These are phyloP conservation scores for Hapalemur alaotrensis DNA, from an alignment of 2,797 vertebrate species.

Conservation along the genomic window DNA sequence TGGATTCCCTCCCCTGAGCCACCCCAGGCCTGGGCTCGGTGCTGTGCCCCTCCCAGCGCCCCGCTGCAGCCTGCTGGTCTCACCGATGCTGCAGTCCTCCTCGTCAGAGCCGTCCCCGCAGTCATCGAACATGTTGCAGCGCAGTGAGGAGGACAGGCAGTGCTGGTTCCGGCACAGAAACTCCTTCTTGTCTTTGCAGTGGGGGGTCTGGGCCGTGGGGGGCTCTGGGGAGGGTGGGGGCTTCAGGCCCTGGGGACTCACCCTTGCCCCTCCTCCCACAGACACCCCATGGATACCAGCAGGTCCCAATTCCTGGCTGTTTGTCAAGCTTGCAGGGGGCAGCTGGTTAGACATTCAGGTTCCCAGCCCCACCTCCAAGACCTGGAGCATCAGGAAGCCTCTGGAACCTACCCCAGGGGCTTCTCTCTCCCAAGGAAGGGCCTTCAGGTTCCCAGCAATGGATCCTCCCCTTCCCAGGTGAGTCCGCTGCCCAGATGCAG, in stretches of 20 bases:
- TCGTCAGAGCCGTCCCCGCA: conserved; percentile 95
- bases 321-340: not conserved
- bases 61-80: not conserved
- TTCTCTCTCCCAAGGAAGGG: not conserved
- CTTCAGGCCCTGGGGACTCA: not conserved
- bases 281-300: not conserved
- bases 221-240: conserved; percentile 70
- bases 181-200: conserved; percentile 92
- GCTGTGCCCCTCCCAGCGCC: not conserved
- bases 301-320: not conserved
- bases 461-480: not conserved
- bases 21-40: accelerated
- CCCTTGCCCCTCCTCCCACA: not conserved
- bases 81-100: conserved; percentile 92
- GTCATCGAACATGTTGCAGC: conserved; percentile 97
- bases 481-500: not conserved
- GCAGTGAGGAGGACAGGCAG: conserved; percentile 90
- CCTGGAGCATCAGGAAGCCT: not conserved
- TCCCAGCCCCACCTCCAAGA: not conserved
- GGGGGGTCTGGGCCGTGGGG: conserved; percentile 78
- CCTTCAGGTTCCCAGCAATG: not conserved
- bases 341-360: not conserved
- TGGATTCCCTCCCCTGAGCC: not conserved
- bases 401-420: not conserved
- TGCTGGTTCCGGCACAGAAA: conserved; percentile 91